Conservation (phyloP, 2,888 invertebrate species). For the Nebria brevicollis region DNA sequence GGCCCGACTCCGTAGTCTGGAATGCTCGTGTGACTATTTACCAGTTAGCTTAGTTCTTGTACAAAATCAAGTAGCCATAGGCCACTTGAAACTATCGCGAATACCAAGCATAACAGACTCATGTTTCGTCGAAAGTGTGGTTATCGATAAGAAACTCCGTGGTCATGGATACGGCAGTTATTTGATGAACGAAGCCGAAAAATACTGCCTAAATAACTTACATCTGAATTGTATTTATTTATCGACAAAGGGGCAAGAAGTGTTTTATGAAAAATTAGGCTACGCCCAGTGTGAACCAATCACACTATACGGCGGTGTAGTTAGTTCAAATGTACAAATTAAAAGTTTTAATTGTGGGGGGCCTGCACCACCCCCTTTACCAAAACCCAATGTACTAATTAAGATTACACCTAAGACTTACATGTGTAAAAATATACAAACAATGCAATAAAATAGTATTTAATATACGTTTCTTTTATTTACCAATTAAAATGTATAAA, state of each 20-base stretch:
- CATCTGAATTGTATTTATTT: conserved; percentile 70
- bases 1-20: conserved; percentile 79
- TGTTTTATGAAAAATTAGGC: conserved; percentile 79
- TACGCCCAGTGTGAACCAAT: conserved; percentile 76
- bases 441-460: conserved; percentile 23
- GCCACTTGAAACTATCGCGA: conserved; percentile 81
- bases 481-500: neutral
- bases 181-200: conserved; percentile 79
- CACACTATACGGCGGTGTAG: conserved; percentile 71
- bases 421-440: conserved; percentile 54
- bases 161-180: conserved; percentile 81
- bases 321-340: conserved; percentile 47
- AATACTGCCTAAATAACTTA: conserved; percentile 73
- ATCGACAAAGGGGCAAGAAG: conserved; percentile 73
- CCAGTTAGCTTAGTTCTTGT: conserved; percentile 79
- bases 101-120: conserved; percentile 76
- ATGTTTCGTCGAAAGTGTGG: conserved; percentile 85
- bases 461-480: neutral
- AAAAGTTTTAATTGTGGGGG: conserved; percentile 46
- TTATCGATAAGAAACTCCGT: conserved; percentile 76
- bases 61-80: conserved; percentile 69
- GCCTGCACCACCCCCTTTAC: conserved; percentile 63
- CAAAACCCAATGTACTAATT: conserved; percentile 53
- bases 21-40: conserved; percentile 76
- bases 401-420: conserved; percentile 58